Evolutionary conservation across 2,797 vertebrate species (phyloP).

Genomic region (Buphagus erythrorhynchus): DNA sequence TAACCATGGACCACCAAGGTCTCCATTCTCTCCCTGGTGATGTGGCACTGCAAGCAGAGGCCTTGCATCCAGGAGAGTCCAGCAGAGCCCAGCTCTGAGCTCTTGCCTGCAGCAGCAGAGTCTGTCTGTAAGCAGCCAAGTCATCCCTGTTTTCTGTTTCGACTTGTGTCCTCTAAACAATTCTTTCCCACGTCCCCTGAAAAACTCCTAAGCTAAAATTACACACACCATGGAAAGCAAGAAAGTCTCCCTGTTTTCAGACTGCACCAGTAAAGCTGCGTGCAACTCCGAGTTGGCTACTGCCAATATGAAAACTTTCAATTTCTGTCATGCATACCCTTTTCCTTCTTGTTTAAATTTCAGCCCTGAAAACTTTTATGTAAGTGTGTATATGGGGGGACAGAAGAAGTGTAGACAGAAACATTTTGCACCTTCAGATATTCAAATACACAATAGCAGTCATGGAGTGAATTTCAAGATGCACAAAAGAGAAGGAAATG

Average conservation of each 20-base stretch:
- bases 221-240: neutral
- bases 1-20: neutral
- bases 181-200: neutral
- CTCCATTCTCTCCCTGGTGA: neutral
- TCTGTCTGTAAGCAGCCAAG: accelerated
- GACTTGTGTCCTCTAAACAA: neutral
- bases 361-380: neutral
- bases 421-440: neutral
- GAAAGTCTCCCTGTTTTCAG: neutral
- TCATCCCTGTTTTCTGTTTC: neutral
- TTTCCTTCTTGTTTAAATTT: neutral
- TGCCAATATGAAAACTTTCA: neutral
- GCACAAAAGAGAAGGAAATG: neutral
- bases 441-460: neutral
- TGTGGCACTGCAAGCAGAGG: accelerated
- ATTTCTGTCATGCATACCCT: neutral
- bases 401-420: neutral
- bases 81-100: neutral
- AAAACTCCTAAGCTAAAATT: constrained; percentile 18
- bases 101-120: neutral
- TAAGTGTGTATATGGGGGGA: neutral
- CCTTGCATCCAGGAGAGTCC: neutral
- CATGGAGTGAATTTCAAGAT: neutral
- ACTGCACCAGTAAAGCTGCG: neutral
- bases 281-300: accelerated